Percentiles rank a stretch among this genome's conserved stretches.
Conservation (phyloP, 2,113 vertebrate species). For the Nansenia antarctica region DNA sequence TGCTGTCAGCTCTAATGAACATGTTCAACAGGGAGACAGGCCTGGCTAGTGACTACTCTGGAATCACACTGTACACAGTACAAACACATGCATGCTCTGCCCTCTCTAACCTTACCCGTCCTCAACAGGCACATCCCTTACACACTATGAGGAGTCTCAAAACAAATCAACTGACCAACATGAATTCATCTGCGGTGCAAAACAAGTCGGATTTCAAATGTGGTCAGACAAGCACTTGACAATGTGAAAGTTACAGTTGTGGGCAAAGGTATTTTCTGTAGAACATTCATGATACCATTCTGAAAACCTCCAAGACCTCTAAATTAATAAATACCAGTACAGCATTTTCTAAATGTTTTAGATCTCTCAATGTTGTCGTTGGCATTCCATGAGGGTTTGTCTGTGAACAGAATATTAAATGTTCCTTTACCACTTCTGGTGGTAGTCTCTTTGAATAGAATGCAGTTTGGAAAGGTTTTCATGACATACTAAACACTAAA, state of each 20-base stretch:
- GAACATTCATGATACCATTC: not conserved
- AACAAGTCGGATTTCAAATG: not conserved
- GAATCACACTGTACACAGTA: slow-evolving; percentile 22
- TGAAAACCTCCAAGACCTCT: not conserved
- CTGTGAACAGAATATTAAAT: not conserved
- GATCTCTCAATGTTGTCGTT: not conserved
- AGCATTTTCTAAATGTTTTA: not conserved
- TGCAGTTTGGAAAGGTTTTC: not conserved
- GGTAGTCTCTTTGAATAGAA: not conserved
- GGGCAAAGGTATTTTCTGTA: not conserved
- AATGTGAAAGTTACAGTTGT: not conserved
- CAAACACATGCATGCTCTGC: slow-evolving; percentile 8
- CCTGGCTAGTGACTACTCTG: slow-evolving; percentile 34
- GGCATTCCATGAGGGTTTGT: not conserved
- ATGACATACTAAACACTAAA: not conserved
- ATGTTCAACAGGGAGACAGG: slow-evolving; percentile 44
- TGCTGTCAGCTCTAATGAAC: slow-evolving; percentile 64
- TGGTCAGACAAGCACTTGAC: not conserved
- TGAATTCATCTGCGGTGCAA: not conserved
- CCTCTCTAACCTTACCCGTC: not conserved
- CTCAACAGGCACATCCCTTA: not conserved
- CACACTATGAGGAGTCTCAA: not conserved
- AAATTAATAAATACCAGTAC: not conserved
- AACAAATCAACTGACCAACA: not conserved
- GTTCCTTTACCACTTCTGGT: not conserved